A percentile compares a stretch with the other conserved stretches of the same genome.
These are phyloP conservation scores for Drosophila guanche DNA, from an alignment of 1,140 invertebrate species.

Conservation along the genomic window DNA sequence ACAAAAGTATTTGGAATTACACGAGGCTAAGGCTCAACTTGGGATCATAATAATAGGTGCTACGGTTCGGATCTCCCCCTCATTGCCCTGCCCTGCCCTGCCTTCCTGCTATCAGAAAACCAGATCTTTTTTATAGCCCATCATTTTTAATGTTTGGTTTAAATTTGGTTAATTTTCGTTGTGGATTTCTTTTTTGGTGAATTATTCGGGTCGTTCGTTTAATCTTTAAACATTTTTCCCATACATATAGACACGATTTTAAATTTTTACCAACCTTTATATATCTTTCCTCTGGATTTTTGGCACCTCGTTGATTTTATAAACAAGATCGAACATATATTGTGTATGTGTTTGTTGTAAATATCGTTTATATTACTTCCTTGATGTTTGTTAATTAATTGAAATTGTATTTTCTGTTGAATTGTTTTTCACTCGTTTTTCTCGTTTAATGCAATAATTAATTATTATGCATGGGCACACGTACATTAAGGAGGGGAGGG, in stretches of 20 bases:
- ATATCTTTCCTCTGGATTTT: slow-evolving; percentile 1
- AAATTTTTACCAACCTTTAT: slow-evolving; percentile 27
- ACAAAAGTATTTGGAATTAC: too few relatives aligned
- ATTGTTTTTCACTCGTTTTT: slow-evolving; percentile 22
- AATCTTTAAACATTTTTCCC: slow-evolving; percentile 18
- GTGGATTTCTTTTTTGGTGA: slow-evolving; percentile 8
- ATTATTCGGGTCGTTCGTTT: slow-evolving; percentile 10
- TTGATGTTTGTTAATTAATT: slow-evolving; percentile 60
- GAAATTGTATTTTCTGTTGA: slow-evolving; percentile 59
- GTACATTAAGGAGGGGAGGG: slow-evolving; percentile 19
- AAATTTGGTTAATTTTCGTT: slow-evolving; percentile 11
- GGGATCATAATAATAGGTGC: too few relatives aligned
- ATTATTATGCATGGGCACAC: slow-evolving; percentile 65
- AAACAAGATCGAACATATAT: slow-evolving; percentile 21
- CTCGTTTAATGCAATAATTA: slow-evolving; percentile 46
- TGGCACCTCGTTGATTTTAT: slow-evolving; percentile 24
- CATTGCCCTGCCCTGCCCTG: too few relatives aligned
- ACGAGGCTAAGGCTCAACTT: too few relatives aligned
- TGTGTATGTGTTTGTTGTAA: slow-evolving; percentile 37
- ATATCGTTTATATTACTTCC: slow-evolving; percentile 55
- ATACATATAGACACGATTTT: not conserved
- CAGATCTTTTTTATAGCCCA: slow-evolving; percentile 23
- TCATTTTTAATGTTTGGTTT: slow-evolving; percentile 30
- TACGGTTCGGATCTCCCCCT: too few relatives aligned
- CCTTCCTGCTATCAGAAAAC: too few relatives aligned